phyloP scores from a whole-genome alignment of 2,113 vertebrate species.

The Mus pahari region DNA sequence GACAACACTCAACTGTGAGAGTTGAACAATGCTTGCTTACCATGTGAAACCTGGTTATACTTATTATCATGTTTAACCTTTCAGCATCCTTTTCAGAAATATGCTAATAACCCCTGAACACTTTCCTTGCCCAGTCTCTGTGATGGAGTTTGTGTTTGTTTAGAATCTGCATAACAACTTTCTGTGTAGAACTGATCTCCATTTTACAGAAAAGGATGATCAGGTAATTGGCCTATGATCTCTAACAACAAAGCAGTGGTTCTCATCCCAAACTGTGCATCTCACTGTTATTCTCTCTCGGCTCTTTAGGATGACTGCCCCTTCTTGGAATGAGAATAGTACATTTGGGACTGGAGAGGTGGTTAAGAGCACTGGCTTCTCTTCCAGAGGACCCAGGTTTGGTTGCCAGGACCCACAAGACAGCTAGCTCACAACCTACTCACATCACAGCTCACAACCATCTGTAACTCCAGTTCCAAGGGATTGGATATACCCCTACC shows the following conservation, averaged over 20 bases:
- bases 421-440: background rate
- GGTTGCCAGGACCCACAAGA: background rate
- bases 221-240: constrained; percentile 24
- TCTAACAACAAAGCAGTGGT: background rate
- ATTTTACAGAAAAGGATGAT: constrained; percentile 50
- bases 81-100: constrained; percentile 22
- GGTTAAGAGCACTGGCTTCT: background rate
- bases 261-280: background rate
- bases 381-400: background rate
- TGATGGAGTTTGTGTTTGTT: background rate
- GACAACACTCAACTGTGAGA: background rate
- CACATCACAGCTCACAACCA: background rate
- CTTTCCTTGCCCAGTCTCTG: background rate
- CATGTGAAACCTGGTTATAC: background rate
- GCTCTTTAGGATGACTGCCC: background rate
- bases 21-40: background rate
- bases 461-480: background rate
- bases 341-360: background rate
- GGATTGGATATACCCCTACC: background rate
- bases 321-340: background rate
- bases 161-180: background rate
- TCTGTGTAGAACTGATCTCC: background rate
- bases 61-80: background rate
- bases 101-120: background rate
- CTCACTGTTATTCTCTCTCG: background rate